Conservation (phyloP, 2,113 vertebrate species). For the Perognathus longimembris region DNA sequence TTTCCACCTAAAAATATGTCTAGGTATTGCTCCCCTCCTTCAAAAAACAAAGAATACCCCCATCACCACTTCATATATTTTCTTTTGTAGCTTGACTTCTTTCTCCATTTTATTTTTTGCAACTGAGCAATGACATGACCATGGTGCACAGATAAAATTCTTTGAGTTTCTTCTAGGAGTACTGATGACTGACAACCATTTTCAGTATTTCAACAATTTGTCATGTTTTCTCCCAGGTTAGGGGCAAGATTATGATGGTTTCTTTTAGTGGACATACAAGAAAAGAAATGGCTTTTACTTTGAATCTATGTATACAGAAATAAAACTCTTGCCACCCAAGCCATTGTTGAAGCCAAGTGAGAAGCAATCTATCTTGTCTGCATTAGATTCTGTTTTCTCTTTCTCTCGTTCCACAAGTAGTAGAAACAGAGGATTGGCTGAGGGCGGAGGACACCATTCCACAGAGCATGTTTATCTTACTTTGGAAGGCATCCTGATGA, state of each 20-base stretch:
- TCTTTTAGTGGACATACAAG: not conserved
- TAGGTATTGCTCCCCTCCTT: not conserved
- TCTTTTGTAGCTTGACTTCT: not conserved
- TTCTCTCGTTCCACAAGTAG: not conserved
- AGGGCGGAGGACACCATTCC: not conserved
- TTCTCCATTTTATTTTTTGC: not conserved
- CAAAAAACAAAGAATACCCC: not conserved
- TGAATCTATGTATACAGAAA: not conserved
- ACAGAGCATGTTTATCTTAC: not conserved
- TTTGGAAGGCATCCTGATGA: not conserved
- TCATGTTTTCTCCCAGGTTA: not conserved
- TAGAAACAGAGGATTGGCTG: not conserved
- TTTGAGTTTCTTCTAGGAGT: not conserved
- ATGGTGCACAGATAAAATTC: not conserved
- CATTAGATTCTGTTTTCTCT: not conserved
- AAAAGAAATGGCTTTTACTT: constrained; percentile 4
- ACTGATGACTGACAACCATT: not conserved
- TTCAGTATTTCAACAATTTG: constrained; percentile 13
- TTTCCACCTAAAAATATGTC: not conserved
- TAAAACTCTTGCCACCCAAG: not conserved
- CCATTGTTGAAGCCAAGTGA: not conserved
- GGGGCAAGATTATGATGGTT: not conserved
- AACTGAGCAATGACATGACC: not conserved
- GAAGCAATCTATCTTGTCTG: not conserved
- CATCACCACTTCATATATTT: not conserved